phyloP scores from a whole-genome alignment of 2,797 vertebrate species.

The Karalla daura region DNA sequence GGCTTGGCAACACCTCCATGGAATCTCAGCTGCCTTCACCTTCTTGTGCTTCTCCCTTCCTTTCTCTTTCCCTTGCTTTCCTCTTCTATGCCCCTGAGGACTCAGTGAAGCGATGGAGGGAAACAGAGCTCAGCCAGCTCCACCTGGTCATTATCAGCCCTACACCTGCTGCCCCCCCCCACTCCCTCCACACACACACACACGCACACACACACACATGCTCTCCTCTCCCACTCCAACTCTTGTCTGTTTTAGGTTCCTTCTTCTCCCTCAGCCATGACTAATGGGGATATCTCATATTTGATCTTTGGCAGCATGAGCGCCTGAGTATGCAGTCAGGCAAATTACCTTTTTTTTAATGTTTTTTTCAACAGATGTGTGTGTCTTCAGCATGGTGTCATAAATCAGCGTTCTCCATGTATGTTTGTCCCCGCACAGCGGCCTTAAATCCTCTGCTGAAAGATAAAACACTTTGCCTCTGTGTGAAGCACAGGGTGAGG shows the following conservation, averaged over 20 bases:
- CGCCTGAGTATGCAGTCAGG: neutral
- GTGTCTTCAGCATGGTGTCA: neutral
- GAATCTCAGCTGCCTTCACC: conserved; percentile 36
- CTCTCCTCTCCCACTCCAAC: conserved; percentile 28
- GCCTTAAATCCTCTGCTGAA: neutral
- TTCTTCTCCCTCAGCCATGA: conserved; percentile 47
- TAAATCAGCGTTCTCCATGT: neutral
- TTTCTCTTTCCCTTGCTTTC: conserved; percentile 29
- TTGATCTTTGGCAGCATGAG: conserved; percentile 4
- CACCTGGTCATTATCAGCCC: conserved; percentile 74
- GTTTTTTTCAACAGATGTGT: neutral
- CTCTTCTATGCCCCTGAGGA: conserved; percentile 42
- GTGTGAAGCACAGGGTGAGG: conserved; percentile 28
- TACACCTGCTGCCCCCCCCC: conserved; percentile 74
- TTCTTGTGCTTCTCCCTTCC: conserved; percentile 24
- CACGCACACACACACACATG: too few species aligned
- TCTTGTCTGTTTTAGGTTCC: conserved; percentile 42
- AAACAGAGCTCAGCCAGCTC: conserved; percentile 66
- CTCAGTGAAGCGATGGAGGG: conserved; percentile 59
- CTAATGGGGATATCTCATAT: conserved; percentile 52
- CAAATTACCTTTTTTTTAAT: neutral
- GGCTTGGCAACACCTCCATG: conserved; percentile 39
- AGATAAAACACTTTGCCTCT: conserved; percentile 30
- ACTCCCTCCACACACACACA: too few species aligned
- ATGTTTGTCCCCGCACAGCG: conserved; percentile 5